Evolutionary conservation across 2,888 invertebrate species (phyloP).

Genomic region (Noctua fimbriata): DNA sequence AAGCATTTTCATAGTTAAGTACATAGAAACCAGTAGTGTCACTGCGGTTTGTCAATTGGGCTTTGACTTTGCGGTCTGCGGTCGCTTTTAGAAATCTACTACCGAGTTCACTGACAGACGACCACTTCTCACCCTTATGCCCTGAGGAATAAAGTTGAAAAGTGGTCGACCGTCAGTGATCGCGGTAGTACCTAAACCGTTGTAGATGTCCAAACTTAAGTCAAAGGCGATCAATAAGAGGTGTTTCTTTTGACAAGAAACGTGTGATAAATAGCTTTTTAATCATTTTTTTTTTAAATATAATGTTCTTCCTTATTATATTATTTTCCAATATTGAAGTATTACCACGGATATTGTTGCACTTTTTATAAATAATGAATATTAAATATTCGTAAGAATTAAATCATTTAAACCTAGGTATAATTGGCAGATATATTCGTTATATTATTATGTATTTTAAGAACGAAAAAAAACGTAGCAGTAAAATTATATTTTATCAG

Average conservation of each 20-base stretch:
- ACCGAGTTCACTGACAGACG: too few species aligned
- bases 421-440: conserved; percentile 2
- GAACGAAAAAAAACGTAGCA: neutral
- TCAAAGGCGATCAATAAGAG: conserved; percentile 9
- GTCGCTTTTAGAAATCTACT: neutral
- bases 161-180: neutral
- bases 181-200: neutral
- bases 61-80: neutral
- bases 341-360: conserved; percentile 21
- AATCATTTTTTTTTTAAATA: neutral
- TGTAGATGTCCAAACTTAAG: neutral
- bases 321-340: conserved; percentile 11
- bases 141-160: too few species aligned
- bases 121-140: too few species aligned
- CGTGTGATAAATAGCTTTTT: conserved; percentile 31
- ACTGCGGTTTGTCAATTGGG: neutral
- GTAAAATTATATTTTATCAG: conserved; percentile 5
- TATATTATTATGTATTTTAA: too few species aligned
- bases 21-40: neutral
- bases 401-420: neutral
- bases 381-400: conserved; percentile 12
- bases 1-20: neutral
- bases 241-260: neutral
- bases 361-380: conserved; percentile 29
- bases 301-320: neutral